Evolutionary conservation across 2,797 vertebrate genomes (phyloP).

Genomic region (Cheirogaleus major): DNA sequence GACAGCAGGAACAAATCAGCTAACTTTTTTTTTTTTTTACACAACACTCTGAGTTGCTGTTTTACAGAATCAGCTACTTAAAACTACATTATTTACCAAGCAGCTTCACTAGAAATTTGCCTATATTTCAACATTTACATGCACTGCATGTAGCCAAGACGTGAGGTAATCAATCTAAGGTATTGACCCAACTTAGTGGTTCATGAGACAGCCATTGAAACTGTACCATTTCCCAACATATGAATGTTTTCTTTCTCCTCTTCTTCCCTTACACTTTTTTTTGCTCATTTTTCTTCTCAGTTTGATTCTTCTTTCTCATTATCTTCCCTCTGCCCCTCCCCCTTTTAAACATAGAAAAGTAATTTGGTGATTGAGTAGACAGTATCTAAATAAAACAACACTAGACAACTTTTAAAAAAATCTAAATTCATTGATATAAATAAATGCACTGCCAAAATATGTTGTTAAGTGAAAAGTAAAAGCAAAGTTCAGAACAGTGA

Average conservation of each 20-base stretch:
- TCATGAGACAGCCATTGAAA: background rate
- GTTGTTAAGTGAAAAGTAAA: background rate
- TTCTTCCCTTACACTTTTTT: background rate
- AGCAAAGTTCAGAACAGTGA: background rate
- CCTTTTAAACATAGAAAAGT: background rate
- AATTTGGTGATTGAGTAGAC: background rate
- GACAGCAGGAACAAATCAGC: background rate
- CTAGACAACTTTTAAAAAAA: background rate
- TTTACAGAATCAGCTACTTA: background rate
- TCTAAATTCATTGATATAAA: background rate
- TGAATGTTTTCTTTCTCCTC: background rate
- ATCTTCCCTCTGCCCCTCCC: background rate
- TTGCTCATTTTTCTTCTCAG: background rate
- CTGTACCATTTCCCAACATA: background rate
- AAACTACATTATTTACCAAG: background rate
- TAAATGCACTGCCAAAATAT: background rate
- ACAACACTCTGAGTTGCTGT: background rate
- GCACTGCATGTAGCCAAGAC: background rate
- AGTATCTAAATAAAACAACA: background rate
- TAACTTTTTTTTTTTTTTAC: background rate
- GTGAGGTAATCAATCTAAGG: background rate
- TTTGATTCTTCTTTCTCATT: background rate
- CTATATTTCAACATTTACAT: background rate
- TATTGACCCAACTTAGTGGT: background rate
- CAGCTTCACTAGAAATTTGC: background rate